Percentiles rank a stretch among this genome's conserved stretches.
phyloP scores from a whole-genome alignment of 2,797 vertebrate species.

The Intellagama lesueurii region DNA sequence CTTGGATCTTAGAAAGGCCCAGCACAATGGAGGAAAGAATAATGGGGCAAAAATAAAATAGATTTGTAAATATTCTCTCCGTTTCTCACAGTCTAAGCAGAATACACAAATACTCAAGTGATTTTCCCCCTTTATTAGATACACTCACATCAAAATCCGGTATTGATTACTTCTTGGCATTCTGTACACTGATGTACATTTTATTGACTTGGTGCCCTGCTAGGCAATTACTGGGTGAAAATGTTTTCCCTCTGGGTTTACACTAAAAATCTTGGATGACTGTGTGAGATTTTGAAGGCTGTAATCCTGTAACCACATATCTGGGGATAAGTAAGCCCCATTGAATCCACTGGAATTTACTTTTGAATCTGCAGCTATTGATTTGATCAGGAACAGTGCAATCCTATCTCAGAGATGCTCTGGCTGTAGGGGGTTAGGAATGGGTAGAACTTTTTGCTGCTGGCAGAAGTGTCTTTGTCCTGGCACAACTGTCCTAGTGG shows the following conservation, averaged over 20 bases:
- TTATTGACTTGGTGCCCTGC: constrained; percentile 69
- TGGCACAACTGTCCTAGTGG: too few relatives aligned
- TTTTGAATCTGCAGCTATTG: neutral
- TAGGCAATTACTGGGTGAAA: constrained; percentile 60
- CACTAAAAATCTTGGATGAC: constrained; percentile 51
- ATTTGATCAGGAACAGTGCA: neutral
- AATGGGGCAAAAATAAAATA: constrained; percentile 23
- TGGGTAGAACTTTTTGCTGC: too few relatives aligned
- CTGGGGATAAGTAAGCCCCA: neutral
- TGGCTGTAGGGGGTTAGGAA: too few relatives aligned
- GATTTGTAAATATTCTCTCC: constrained; percentile 15
- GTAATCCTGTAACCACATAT: neutral
- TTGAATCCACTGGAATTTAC: neutral
- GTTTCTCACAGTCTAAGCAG: constrained; percentile 31
- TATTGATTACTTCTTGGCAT: constrained; percentile 73
- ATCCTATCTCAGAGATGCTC: too few relatives aligned
- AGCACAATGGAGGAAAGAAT: neutral
- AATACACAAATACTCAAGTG: constrained; percentile 51
- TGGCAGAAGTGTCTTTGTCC: too few relatives aligned
- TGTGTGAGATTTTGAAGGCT: constrained; percentile 53
- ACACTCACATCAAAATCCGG: constrained; percentile 61
- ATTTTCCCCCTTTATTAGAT: constrained; percentile 60
- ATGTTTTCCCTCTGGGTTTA: constrained; percentile 67
- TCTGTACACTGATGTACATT: constrained; percentile 67
- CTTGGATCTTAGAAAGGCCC: constrained; percentile 28